These are phyloP conservation scores for Choloepus hoffmanni DNA, from an alignment of 2,113 vertebrate species.

Conservation along the genomic window DNA sequence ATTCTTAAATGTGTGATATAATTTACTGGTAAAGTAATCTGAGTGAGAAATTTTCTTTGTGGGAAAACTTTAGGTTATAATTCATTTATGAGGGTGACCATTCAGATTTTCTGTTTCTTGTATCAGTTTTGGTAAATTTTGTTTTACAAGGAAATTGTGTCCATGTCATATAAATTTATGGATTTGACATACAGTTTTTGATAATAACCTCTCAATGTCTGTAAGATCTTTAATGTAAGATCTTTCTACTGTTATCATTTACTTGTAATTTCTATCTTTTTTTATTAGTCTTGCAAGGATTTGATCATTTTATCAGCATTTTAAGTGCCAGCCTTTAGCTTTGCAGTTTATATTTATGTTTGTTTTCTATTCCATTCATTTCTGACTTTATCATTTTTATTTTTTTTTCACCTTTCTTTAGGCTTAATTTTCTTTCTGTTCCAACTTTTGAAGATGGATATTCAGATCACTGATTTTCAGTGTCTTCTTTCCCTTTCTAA, in stretches of 20 bases:
- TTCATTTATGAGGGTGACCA: not conserved
- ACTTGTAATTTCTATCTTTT: not conserved
- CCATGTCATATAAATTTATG: not conserved
- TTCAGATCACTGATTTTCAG: not conserved
- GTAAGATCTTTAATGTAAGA: not conserved
- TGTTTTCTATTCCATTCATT: not conserved
- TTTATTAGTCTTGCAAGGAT: not conserved
- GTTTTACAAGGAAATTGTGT: not conserved
- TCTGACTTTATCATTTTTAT: not conserved
- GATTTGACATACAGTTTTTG: not conserved
- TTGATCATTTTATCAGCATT: not conserved
- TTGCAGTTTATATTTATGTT: not conserved
- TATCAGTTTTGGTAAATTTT: not conserved
- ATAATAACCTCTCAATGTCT: not conserved
- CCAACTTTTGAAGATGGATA: too few species aligned
- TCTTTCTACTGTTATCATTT: not conserved
- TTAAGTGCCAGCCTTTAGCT: not conserved
- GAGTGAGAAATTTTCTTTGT: constrained; percentile 30
- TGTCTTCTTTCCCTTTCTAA: not conserved
- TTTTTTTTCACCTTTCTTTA: too few species aligned
- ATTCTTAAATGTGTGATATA: not conserved
- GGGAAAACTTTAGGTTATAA: not conserved
- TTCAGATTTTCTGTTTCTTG: not conserved
- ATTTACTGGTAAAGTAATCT: not conserved
- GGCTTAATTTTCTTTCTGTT: too few species aligned